Evolutionary conservation across 2,797 vertebrate species (phyloP), one percentile per base, ranked within the genome.

Genomic region (Bradypus variegatus): DNA sequence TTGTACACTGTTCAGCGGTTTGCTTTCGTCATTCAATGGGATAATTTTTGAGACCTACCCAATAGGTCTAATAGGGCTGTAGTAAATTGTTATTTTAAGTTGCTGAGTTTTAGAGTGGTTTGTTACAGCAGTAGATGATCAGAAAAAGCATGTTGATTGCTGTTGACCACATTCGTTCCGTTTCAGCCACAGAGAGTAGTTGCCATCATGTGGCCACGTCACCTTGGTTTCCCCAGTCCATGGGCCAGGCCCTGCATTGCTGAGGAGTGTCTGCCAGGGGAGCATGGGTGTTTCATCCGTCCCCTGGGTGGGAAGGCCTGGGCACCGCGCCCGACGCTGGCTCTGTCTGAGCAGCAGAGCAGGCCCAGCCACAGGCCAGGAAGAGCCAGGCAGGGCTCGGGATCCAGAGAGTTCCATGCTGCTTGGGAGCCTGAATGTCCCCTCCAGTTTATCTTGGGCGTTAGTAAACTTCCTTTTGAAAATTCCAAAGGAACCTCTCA

Each of bases 321-420:
- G 31, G 19, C 45, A 4, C 29, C 1, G 2, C 16, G 41, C 18
- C 0, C 25, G 60, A 48, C 27, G 1, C 72, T 19, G 58, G 60
- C 31, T 18, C 14, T n/a, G 48, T 50, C 48, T 11, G 50, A 50
- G 50, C 50, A 14, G 14, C 50, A n/a, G 91, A 5, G 41, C 41
- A 58, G 55, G 58, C 58, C 58, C 21, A 8, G 58, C 21, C 19
- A 31, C 19, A 8, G 31, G 21, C 45, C 6, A 1, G n/a, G 14
- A 6, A 3, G 69, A 33, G 5, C 33, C 6, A 33, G 65, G 50
- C 58, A 0, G 38, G 36, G 18, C 36, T 10, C 4, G 62, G 33
- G 13, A 5, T 36, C 1, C 1, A 3, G 6, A 9, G 11, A 12
- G n/a, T 31, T 21, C 14, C 1, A 3, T n/a, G 38, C 36, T 29